These are phyloP conservation scores for Coccyzus lansbergi DNA, from an alignment of 2,797 vertebrate genomes.

Conservation along the genomic window DNA sequence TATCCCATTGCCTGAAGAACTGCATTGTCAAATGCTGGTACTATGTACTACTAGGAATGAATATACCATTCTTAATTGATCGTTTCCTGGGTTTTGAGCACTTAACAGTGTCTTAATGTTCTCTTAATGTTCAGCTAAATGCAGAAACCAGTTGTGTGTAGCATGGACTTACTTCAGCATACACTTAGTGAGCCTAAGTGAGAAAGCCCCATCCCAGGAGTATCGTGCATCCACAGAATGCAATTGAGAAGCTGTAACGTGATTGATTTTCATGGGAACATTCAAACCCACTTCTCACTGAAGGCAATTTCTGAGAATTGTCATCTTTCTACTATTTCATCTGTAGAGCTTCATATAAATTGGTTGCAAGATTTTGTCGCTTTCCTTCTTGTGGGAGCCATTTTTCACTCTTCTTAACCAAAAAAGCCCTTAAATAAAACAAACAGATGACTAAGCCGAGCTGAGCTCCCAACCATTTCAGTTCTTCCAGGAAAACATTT, in stretches of 20 bases:
- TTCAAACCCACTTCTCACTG: constrained; percentile 48
- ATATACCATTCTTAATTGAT: not conserved
- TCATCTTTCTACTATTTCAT: not conserved
- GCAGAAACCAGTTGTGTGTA: not conserved
- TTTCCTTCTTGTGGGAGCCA: constrained; percentile 28
- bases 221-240: not conserved
- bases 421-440: constrained; percentile 16
- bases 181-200: not conserved
- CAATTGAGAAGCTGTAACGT: not conserved
- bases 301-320: constrained; percentile 53
- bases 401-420: constrained; percentile 8
- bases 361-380: not conserved
- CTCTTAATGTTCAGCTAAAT: not conserved
- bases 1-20: not conserved
- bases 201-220: not conserved
- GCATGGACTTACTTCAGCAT: not conserved
- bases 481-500: not conserved
- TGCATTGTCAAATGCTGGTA: not conserved
- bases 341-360: constrained; percentile 26
- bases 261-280: constrained; percentile 66
- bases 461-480: not conserved
- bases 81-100: not conserved
- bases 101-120: not conserved
- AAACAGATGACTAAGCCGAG: not conserved
- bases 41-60: too few relatives aligned